These are phyloP conservation scores for Pimpla rufipes DNA, from an alignment of 2,888 invertebrate species.

Conservation along the genomic window DNA sequence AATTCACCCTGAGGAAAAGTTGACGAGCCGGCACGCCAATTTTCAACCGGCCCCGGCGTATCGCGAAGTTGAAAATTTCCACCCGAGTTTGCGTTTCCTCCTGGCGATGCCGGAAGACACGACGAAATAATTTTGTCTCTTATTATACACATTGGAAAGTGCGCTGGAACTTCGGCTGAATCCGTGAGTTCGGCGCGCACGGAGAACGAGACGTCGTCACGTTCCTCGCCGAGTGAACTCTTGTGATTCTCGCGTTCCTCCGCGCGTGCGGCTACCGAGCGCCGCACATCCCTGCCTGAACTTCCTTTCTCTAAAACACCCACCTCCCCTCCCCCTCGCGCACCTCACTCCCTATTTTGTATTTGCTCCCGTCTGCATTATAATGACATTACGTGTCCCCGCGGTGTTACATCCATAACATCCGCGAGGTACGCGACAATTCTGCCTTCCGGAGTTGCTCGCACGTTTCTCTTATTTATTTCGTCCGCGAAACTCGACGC, in stretches of 20 bases:
- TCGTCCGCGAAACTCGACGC: constrained; percentile 69
- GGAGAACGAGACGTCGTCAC: constrained; percentile 77
- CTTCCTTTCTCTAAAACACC: constrained; percentile 55
- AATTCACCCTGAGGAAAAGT: not conserved
- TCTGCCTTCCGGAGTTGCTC: constrained; percentile 16
- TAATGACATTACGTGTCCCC: constrained; percentile 83
- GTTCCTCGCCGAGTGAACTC: constrained; percentile 70
- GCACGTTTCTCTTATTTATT: constrained; percentile 74
- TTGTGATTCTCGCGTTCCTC: constrained; percentile 53
- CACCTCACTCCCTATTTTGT: constrained; percentile 68
- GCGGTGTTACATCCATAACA: constrained; percentile 78
- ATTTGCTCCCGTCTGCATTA: constrained; percentile 82
- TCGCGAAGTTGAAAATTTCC: constrained; percentile 23
- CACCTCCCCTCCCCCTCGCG: constrained; percentile 42
- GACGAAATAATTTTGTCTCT: constrained; percentile 58
- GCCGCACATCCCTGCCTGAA: constrained; percentile 51
- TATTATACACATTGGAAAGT: constrained; percentile 37
- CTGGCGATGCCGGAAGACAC: constrained; percentile 53
- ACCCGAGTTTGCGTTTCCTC: constrained; percentile 22
- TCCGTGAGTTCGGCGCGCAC: constrained; percentile 60
- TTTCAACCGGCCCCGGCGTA: constrained; percentile 27
- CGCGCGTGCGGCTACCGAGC: not conserved
- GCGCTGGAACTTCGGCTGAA: constrained; percentile 28
- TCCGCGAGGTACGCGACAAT: constrained; percentile 61
- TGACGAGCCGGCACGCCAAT: constrained; percentile 9